Base-by-base conservation (phyloP, 2,888 invertebrate genomes). In the Adela reaumurella region DNA sequence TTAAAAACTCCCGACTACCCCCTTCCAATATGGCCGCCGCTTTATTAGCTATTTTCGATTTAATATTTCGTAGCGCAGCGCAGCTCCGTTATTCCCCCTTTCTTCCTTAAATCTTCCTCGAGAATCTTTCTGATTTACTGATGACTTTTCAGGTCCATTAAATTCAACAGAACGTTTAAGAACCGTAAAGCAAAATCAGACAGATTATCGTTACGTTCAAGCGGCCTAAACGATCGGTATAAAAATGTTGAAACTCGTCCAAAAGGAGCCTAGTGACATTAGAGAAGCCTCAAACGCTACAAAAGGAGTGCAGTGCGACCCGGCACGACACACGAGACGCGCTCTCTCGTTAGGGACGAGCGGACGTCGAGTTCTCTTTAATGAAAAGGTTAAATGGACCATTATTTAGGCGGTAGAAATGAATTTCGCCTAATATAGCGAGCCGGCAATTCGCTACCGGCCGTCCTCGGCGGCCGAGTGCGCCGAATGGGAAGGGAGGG, bases 341-440 rank as follows among this genome's bases (percentile, higher is more conserved):
- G 35, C 35, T 35, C 35, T 35, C 8, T 35, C 35, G n/a, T 35
- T 35, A 35, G n/a, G n/a, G 35, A 35, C 35, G 14, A 8, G 8
- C 35, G 6, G 8, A 8, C 11, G 11, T 11, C 8, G 35, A 35
- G 35, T 14, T 35, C 35, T 14, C 11, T 8, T 11, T 35, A 35
- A 14, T 35, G 35, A 35, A 35, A 35, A 35, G 35, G n/a, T 50
- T 47, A 47, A 47, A 49, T 48, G 51, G 48, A 43, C 48, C 49
- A 49, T 49, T 51, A 52, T 51, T 51, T 49, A 51, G 49, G 46
- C 49, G 47, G 49, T 49, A 48, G n/a, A 35, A 50, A 52, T 49
- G 48, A 48, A 52, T 52, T 49, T 47, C 46, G 43, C 48, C 45
- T 52, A 48, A 51, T 51, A 51, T 45, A 48, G 48, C 46, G 29